Evolutionary conservation across 2,888 invertebrate species (phyloP), one percentile per base, ranked within the genome.

Genomic region (Pollenia griseotomentosa): DNA sequence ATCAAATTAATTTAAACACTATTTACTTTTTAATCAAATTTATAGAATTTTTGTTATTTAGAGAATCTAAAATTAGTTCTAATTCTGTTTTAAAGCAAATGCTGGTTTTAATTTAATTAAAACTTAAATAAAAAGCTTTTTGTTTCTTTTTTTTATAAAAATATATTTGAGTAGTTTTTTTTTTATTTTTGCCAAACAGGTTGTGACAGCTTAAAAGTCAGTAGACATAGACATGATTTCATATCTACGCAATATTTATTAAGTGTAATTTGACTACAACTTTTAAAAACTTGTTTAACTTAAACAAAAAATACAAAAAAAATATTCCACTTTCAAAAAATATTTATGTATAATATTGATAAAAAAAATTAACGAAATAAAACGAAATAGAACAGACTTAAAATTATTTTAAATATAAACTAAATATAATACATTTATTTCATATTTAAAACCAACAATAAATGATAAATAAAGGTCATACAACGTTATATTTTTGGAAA

Each of bases 241-340:
- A 65, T 65, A 65, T 81, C 65, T 65, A 63, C 55, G 65, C 73
- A 81, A 65, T 74, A 81, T 55, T 71, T 55, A 55, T 61, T 87
- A 79, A 89, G 66, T 89, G 90, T 89, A 91, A 91, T 90, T 88
- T 87, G 65, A 65, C 61, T 75, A 59, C 57, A 73, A 83, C 46
- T 61, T 23, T 61, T 53, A 46, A 48, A 85, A 71, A 83, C 61
- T 78, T 73, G 70, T 65, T 63, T 40, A 10, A 33, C 19, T 53
- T 3, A 23, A 19, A 19, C 14, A 46, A 66, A 57, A 51, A 42
- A 66, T 46, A 55, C 1, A 59, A 33, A 59, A 16, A 59, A 57
- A 19, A 68, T 48, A 59, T 44, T 16, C 63, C 75, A 44, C 23
- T 77, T 14, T 2, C 42, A 63, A 77, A 2, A 46, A 12, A 19